Base-by-base conservation (phyloP, 2,888 invertebrate genomes). In the Amblyteles armatorius region DNA sequence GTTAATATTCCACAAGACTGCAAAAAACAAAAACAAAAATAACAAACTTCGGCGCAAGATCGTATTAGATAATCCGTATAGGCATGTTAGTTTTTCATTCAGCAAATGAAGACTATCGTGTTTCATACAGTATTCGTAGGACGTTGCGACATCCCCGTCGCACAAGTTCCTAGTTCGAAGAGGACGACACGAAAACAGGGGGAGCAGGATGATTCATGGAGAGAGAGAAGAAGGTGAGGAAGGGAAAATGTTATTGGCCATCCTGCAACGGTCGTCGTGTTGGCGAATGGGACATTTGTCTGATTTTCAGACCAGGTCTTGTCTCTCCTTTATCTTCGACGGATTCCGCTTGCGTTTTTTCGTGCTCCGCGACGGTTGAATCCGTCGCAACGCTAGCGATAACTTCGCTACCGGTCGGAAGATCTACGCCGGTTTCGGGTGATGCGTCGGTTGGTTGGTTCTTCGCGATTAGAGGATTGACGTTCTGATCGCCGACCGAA, bases 221-320 rank as follows among this genome's bases (percentile, higher is more conserved):
- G 67, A 79, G 69, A 63, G 11, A 60, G 44, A 63, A 11, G 48
- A 44, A 7, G 55, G 48, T 19, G 65, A 60, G 26, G 65, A 80
- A 50, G 77, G 6, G 60, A 55, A 26, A 67, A 1, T 16, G 44
- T 79, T 76, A 81, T 57, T 83, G 57, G 72, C n/a, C 3, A 48
- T 83, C 52, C 63, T 44, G 33, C 36, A 29, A 52, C 16, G 88
- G 83, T 72, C 79, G 85, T 69, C 86, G 87, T 55, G 82, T 84
- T 1, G 90, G 90, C 33, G 91, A 90, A 36, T 86, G 89, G 2
- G 92, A 90, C 87, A 90, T 87, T 76, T 91, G 87, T 60, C 88
- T 81, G 77, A 90, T 88, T 9, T 52, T 44, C 5, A 88, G 57
- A 7, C 73, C 36, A 13, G 50, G 26, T 71, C 68, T 79, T 4